Conservation (phyloP, 1,140 invertebrate species). For the Agrypnia vestita region DNA sequence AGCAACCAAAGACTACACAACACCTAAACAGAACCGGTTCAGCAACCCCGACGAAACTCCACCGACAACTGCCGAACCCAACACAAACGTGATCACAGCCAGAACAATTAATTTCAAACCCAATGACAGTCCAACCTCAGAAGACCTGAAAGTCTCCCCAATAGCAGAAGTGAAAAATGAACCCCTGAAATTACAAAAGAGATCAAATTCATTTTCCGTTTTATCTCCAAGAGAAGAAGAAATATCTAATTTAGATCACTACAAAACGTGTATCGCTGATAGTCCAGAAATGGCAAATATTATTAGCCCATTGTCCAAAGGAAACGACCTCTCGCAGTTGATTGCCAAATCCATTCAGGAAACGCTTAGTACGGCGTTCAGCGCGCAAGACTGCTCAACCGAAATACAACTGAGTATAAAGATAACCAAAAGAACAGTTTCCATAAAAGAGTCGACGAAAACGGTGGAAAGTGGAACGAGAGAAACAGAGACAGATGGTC, state of each 20-base stretch:
- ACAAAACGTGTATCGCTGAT: constrained; percentile 45
- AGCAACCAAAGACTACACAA: constrained; percentile 44
- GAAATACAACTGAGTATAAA: constrained; percentile 72
- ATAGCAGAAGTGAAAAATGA: neutral
- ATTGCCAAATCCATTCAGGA: constrained; percentile 69
- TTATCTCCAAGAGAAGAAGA: constrained; percentile 38
- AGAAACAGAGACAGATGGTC: constrained; percentile 3
- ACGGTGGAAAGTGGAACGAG: neutral
- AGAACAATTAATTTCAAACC: constrained; percentile 69
- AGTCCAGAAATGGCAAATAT: constrained; percentile 4
- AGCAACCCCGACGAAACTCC: constrained; percentile 65
- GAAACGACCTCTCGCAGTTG: constrained; percentile 59
- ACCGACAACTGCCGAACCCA: constrained; percentile 64
- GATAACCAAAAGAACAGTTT: constrained; percentile 69
- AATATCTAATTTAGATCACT: constrained; percentile 43
- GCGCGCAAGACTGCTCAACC: constrained; percentile 66
- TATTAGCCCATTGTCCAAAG: neutral
- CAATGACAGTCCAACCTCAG: constrained; percentile 65
- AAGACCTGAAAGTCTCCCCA: constrained; percentile 41
- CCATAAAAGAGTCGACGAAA: constrained; percentile 54
- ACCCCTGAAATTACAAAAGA: constrained; percentile 1
- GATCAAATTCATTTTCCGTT: constrained; percentile 26
- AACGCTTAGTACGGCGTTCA: constrained; percentile 66
- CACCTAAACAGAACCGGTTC: constrained; percentile 55
- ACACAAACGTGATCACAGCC: constrained; percentile 62